Conservation (phyloP, 1,140 invertebrate genomes). For the Eurosta solidaginis region DNA sequence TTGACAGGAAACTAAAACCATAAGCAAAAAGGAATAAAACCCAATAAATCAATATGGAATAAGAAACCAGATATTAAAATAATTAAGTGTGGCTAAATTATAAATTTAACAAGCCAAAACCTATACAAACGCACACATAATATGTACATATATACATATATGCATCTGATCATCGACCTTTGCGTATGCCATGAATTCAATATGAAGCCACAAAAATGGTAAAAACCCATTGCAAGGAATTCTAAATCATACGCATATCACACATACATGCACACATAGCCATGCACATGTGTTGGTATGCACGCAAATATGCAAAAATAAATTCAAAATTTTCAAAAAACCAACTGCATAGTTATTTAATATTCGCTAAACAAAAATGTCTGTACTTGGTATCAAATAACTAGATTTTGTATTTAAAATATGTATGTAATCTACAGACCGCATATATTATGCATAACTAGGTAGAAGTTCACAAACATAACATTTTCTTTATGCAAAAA, state of each 20-base stretch:
- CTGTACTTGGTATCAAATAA: no score
- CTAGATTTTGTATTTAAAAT: no score
- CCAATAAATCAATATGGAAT: no score
- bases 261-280: not conserved
- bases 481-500: not conserved
- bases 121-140: not conserved
- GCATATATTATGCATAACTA: not conserved
- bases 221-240: not conserved
- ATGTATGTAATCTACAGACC: no score
- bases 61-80: not conserved
- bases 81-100: not conserved
- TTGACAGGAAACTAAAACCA: no score
- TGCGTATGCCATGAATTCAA: not conserved
- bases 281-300: not conserved
- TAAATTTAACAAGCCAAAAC: not conserved
- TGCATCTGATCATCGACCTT: no score
- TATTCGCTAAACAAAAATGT: no score
- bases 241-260: not conserved
- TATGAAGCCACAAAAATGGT: slow-evolving; percentile 1
- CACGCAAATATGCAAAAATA: not conserved
- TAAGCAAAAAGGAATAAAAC: no score
- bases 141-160: not conserved
- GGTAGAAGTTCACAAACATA: not conserved
- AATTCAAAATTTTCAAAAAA: not conserved
- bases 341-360: not conserved